phyloP scores from a whole-genome alignment of 2,113 vertebrate species.

The Ceratotherium simum region DNA sequence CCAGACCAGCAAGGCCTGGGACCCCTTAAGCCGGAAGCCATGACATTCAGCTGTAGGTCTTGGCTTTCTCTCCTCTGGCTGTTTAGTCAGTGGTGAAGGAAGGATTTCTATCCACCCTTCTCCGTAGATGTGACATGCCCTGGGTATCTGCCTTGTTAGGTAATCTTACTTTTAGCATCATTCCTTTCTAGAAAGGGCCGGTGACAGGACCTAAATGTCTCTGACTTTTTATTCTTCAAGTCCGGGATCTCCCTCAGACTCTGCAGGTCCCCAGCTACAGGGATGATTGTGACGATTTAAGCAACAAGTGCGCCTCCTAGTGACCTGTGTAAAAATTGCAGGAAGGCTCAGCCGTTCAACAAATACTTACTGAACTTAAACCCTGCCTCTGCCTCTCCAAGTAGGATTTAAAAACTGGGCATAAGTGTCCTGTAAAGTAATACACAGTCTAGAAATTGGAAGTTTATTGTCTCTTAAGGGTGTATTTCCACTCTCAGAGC shows the following conservation, averaged over 20 bases:
- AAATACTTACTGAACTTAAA: background rate
- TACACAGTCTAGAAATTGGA: background rate
- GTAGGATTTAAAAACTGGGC: background rate
- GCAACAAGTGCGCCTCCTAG: slow-evolving; percentile 23
- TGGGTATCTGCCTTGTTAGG: background rate
- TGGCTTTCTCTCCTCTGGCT: background rate
- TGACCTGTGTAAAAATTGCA: slow-evolving; percentile 37
- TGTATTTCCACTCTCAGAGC: background rate
- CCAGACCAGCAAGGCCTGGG: no score
- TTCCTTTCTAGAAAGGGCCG: background rate
- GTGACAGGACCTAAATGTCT: background rate
- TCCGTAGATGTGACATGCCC: background rate
- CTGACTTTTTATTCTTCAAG: slow-evolving; percentile 14
- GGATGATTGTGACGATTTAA: background rate
- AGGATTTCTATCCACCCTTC: background rate
- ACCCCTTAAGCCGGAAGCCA: background rate
- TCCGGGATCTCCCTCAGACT: background rate
- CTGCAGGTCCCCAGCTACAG: background rate
- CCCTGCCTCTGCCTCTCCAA: background rate
- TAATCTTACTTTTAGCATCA: background rate
- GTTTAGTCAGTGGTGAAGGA: background rate
- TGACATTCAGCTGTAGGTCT: background rate
- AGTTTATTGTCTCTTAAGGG: background rate
- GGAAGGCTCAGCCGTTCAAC: background rate
- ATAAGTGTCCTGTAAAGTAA: background rate